Base-by-base conservation (phyloP, 1,140 invertebrate species). In the Contarinia nasturtii region DNA sequence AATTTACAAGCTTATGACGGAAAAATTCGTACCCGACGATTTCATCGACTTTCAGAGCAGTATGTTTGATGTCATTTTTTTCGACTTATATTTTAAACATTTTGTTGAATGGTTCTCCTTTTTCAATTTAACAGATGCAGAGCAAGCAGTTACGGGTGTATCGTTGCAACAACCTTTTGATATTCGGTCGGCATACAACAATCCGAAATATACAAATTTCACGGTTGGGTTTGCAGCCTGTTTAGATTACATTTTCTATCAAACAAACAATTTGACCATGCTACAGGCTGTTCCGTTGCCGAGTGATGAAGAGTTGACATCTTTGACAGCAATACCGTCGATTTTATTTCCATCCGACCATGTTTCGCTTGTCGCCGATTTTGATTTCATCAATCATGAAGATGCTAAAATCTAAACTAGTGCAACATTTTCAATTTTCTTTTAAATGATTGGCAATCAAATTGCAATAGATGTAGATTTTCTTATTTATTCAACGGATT, bases 231-330 rank as follows among this genome's bases (percentile, higher is more conserved):
- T 94, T 68, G 72, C 77, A 40, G 89, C 78, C 42, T 92, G 87
- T 59, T 66, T 97, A 14, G 92, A 97, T 67, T 95, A 94, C 55
- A 93, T 96, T 57, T 92, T 80, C 66, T 86, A 85, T 60, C 75
- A 86, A 54, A 72, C 64, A 22, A 65, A 77, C 47, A 60, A 68
- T 42, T 63, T 91, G 2, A 55, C 69, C 48, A 73, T 90, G 0
- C 60, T 65, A 21, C 73, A 79, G 27, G 70, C 83, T 2, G 66
- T 94, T 48, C 87, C 88, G 2, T 68, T 90, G 50, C 86, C 87
- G 0, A 74, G 69, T 21, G 67, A 78, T 46, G 80, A 87, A 53
- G 80, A 89, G 54, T 62, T 95, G 14, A 70, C 61, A 43, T 58
- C 68, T 33, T 63, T 88, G 57, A 67, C 59, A 40, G 89, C 84